phyloP scores from a whole-genome alignment of 2,113 vertebrate genomes.

The Anser brachyrhynchus region DNA sequence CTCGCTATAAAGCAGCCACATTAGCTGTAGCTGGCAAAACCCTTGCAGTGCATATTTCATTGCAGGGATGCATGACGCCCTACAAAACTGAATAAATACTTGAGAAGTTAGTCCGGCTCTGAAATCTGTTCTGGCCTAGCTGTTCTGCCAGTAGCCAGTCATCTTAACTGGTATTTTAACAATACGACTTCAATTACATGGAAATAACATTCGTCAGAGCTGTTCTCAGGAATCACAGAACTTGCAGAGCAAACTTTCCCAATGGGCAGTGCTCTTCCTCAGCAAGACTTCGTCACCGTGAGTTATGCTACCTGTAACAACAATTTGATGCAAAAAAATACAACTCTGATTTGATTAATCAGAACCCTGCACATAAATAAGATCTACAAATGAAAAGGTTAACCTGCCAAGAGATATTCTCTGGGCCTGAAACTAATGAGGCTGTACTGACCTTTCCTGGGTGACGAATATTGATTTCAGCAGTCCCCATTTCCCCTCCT shows the following conservation, averaged over 20 bases:
- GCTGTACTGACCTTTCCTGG: not conserved
- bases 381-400: not conserved
- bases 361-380: not conserved
- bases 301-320: not conserved
- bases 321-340: not conserved
- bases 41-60: not conserved
- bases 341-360: not conserved
- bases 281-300: not conserved
- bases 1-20: not conserved
- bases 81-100: not conserved
- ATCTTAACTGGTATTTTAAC: slow-evolving; percentile 23
- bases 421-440: not conserved
- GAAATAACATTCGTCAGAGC: not conserved
- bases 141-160: slow-evolving; percentile 1
- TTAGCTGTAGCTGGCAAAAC: not conserved
- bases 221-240: not conserved
- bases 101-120: not conserved
- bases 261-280: not conserved
- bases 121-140: not conserved
- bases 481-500: not conserved
- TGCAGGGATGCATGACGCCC: not conserved
- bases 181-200: not conserved
- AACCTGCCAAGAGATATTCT: not conserved
- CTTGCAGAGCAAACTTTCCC: not conserved
- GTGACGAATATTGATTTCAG: not conserved